Base-by-base conservation (phyloP, 2,113 vertebrate genomes). In the Oreocharis arfaki region DNA sequence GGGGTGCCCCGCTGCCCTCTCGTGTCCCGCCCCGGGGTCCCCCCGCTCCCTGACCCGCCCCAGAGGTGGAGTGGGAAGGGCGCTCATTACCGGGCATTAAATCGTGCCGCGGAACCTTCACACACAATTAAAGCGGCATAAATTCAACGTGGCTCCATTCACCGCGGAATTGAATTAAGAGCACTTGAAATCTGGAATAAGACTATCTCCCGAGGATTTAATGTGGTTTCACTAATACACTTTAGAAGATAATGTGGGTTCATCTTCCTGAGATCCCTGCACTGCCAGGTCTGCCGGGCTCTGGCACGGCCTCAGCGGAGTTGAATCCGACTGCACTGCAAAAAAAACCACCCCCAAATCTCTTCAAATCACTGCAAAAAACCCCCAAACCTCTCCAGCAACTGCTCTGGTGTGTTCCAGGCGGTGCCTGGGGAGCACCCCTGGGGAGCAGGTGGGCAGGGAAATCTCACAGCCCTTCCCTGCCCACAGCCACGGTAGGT, bases 341-440 rank as follows among this genome's bases (percentile, higher is more conserved):
- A 33, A 41, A 41, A 28, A 63, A 13, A 5, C 1, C 1, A n/a
- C n/a, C 2, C 15, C 52, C 11, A 64, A 28, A 33, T 4, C 50
- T 65, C 44, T 57, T 26, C 24, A 41, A 41, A 49, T 75, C 20
- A 11, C 13, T 21, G 60, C 52, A 63, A 17, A 57, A 10, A 1
- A 8, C 1, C 0, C 10, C 35, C 7, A 30, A 23, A 24, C 53
- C n/a, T 20, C 6, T 24, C 16, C 17, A 5, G 7, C 27, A 13
- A 11, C 1, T 1, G 5, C 4, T 39, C 7, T 0, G 3, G 16
- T 5, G 39, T 9, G 28, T 33, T 28, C 7, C 10, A 13, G 50
- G 57, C 3, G 0, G 39, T 16, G 69, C n/a, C 33, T 1, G 12
- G 21, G 69, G 59, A 60, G 56, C 50, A 33, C 55, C 84, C 5